Evolutionary conservation across 2,113 vertebrate genomes (phyloP).

Genomic region (Clupea harengus): DNA sequence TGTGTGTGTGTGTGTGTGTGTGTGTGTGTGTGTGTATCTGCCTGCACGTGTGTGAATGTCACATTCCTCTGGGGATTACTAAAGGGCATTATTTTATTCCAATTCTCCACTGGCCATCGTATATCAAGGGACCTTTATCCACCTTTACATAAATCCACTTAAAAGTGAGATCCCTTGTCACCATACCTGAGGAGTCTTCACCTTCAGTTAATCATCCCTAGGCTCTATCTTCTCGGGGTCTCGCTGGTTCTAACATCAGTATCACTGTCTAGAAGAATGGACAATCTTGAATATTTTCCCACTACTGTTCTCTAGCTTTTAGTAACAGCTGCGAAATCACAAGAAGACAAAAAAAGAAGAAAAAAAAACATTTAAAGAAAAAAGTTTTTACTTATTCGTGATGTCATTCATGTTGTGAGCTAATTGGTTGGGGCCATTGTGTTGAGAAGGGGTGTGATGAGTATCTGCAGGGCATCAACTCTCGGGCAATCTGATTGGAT

Average conservation of each 20-base stretch:
- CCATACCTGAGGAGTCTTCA: neutral
- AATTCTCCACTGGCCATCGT: neutral
- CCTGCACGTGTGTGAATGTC: neutral
- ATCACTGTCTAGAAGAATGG: neutral
- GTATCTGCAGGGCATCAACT: too few relatives aligned
- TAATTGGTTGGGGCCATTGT: too few relatives aligned
- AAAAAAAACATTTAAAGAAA: neutral
- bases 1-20: constrained; percentile 1
- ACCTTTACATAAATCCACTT: neutral
- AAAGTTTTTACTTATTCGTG: neutral
- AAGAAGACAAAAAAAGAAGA: neutral
- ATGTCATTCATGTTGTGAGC: too few relatives aligned
- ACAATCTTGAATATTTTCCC: neutral
- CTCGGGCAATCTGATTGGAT: too few relatives aligned
- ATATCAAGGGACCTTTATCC: neutral
- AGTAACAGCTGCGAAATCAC: neutral
- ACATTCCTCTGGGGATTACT: neutral
- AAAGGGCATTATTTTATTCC: neutral
- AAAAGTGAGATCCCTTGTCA: neutral
- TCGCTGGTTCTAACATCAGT: neutral
- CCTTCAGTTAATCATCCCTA: too few relatives aligned
- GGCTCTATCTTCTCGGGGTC: neutral
- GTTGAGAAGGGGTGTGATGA: too few relatives aligned
- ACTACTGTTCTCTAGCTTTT: neutral
- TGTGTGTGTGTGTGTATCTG: neutral